A percentile compares a stretch with the other conserved stretches of the same genome.
phyloP scores from a whole-genome alignment of 2,888 invertebrate genomes.

The Agrotis segetum region DNA sequence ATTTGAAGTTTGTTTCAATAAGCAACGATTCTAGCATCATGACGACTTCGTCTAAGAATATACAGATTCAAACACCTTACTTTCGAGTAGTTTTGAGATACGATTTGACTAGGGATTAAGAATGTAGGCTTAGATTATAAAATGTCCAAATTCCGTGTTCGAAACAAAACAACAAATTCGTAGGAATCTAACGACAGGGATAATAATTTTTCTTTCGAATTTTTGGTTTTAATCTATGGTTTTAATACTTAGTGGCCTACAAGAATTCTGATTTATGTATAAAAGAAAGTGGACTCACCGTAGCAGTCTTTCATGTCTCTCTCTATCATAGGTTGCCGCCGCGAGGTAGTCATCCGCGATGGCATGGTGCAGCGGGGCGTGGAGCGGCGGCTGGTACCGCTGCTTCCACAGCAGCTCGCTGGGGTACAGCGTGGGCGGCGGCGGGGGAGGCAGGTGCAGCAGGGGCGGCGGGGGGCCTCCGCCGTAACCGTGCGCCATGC shows the following conservation, averaged over 20 bases:
- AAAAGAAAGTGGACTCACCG: constrained; percentile 87
- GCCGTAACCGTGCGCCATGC: constrained; percentile 93
- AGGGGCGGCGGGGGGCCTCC: constrained; percentile 92
- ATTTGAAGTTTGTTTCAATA: constrained; percentile 26
- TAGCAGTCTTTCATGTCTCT: constrained; percentile 93
- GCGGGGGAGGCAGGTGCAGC: constrained; percentile 87
- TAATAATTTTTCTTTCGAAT: too few relatives aligned
- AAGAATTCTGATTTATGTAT: too few relatives aligned
- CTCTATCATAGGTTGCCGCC: constrained; percentile 91
- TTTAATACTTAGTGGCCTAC: too few relatives aligned
- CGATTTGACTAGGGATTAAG: background rate
- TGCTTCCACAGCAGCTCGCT: constrained; percentile 92
- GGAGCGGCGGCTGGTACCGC: constrained; percentile 90
- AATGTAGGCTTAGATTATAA: too few relatives aligned
- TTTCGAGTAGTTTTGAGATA: background rate
- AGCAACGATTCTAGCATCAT: constrained; percentile 10
- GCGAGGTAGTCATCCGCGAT: constrained; percentile 89
- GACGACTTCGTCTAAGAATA: constrained; percentile 11
- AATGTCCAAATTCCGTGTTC: too few relatives aligned
- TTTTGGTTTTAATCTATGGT: too few relatives aligned
- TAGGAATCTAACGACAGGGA: too few relatives aligned
- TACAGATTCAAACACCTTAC: background rate
- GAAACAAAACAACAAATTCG: too few relatives aligned
- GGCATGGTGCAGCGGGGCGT: constrained; percentile 89
- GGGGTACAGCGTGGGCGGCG: constrained; percentile 89